Evolutionary conservation across 1,140 invertebrate species (phyloP).

Genomic region (Habropoda laboriosa): DNA sequence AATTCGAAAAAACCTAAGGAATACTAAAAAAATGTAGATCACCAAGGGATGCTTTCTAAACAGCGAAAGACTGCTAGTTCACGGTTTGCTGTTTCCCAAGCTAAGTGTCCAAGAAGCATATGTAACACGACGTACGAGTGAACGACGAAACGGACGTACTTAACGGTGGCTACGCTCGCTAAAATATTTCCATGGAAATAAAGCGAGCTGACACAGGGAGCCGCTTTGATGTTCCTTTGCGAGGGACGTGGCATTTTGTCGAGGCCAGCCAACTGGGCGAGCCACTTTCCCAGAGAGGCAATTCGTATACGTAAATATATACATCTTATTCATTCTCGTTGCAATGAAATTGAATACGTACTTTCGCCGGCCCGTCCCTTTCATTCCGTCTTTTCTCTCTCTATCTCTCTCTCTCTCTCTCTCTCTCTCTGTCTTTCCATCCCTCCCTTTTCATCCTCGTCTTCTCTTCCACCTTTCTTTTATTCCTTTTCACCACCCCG

Average conservation of each 20-base stretch:
- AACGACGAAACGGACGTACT: background rate
- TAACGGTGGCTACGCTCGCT: background rate
- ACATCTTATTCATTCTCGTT: slow-evolving; percentile 60
- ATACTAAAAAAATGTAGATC: no score
- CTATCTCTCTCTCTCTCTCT: background rate
- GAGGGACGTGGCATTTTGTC: slow-evolving; percentile 32
- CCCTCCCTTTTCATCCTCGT: background rate
- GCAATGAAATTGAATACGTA: slow-evolving; percentile 61
- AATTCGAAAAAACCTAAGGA: no score
- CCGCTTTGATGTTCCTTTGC: slow-evolving; percentile 49
- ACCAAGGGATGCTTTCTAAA: no score
- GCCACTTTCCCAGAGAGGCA: slow-evolving; percentile 51
- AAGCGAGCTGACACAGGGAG: slow-evolving; percentile 31
- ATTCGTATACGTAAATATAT: slow-evolving; percentile 51
- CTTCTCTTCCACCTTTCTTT: background rate
- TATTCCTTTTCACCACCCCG: slow-evolving; percentile 5
- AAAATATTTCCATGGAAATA: slow-evolving; percentile 46
- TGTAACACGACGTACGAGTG: no score
- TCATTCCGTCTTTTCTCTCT: slow-evolving; percentile 8
- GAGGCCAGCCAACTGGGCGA: slow-evolving; percentile 28
- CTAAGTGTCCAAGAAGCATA: no score
- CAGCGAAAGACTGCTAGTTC: no score
- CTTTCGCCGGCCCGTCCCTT: slow-evolving; percentile 9
- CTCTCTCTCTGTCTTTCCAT: background rate
- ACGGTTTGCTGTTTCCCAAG: no score